Evolutionary conservation across 2,113 vertebrate species (phyloP).

Genomic region (Callithrix jacchus): DNA sequence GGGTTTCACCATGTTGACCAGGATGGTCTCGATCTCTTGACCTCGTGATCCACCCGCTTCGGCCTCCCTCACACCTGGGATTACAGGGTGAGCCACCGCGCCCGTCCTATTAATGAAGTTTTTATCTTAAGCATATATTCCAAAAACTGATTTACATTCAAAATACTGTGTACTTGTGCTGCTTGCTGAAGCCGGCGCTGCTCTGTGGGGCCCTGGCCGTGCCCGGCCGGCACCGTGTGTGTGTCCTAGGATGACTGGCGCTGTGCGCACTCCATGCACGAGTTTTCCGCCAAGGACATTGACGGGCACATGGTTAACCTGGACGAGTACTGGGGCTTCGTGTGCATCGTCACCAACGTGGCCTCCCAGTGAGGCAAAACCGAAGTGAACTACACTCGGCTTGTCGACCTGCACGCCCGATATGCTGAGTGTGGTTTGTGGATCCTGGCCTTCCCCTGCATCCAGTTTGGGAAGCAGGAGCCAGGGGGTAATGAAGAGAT

Average conservation of each 20-base stretch:
- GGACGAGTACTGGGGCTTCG: slow-evolving; percentile 91
- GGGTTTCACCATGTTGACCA: too few relatives aligned
- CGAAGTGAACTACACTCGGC: slow-evolving; percentile 97
- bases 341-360: slow-evolving; percentile 96
- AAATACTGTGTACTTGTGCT: too few relatives aligned
- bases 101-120: too few relatives aligned
- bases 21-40: too few relatives aligned
- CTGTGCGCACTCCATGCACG: slow-evolving; percentile 89
- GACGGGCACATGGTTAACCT: slow-evolving; percentile 90
- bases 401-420: slow-evolving; percentile 90
- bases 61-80: too few relatives aligned
- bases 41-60: too few relatives aligned
- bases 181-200: slow-evolving; percentile 42
- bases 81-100: too few relatives aligned
- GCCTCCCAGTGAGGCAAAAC: slow-evolving; percentile 97
- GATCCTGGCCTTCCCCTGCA: slow-evolving; percentile 97
- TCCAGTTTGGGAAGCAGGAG: slow-evolving; percentile 98
- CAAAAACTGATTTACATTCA: too few relatives aligned
- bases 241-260: slow-evolving; percentile 88
- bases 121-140: too few relatives aligned
- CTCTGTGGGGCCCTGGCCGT: neutral
- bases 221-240: slow-evolving; percentile 77
- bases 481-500: slow-evolving; percentile 91
- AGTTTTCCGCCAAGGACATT: slow-evolving; percentile 92
- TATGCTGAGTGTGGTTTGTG: slow-evolving; percentile 96